Evolutionary conservation across 1,140 invertebrate genomes (phyloP).

Genomic region (Zaprionus ornatus): DNA sequence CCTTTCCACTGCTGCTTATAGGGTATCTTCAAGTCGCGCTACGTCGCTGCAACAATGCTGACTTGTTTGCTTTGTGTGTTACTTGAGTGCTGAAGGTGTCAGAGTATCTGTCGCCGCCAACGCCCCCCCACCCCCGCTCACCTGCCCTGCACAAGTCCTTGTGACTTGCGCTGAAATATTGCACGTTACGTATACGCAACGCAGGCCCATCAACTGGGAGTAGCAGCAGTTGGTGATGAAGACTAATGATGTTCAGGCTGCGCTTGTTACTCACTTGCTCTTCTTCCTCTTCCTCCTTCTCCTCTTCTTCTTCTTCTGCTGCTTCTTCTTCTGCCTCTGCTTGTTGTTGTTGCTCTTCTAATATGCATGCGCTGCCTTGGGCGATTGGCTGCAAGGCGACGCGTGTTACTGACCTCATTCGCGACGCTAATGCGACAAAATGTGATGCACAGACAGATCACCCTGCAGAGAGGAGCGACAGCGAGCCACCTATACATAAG

Average conservation of each 20-base stretch:
- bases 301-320: background rate
- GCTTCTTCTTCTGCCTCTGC: background rate
- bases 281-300: background rate
- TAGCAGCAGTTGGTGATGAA: conserved; percentile 50
- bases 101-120: conserved; percentile 16
- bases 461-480: background rate
- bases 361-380: conserved; percentile 43
- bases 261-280: background rate
- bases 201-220: conserved; percentile 37
- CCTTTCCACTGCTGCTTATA: background rate
- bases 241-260: conserved; percentile 55
- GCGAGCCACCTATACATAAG: background rate
- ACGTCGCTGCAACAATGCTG: background rate
- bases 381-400: conserved; percentile 41
- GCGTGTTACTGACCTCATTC: conserved; percentile 51
- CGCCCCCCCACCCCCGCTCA: background rate
- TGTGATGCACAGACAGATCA: conserved; percentile 18
- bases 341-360: conserved; percentile 1
- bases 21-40: background rate
- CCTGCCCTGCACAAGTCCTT: background rate
- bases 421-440: conserved; percentile 38
- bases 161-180: conserved; percentile 45
- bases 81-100: conserved; percentile 45
- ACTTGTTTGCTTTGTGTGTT: conserved; percentile 37
- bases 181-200: conserved; percentile 66